Evolutionary conservation across 2,888 invertebrate species (phyloP).

Genomic region (Prosapia bicincta): DNA sequence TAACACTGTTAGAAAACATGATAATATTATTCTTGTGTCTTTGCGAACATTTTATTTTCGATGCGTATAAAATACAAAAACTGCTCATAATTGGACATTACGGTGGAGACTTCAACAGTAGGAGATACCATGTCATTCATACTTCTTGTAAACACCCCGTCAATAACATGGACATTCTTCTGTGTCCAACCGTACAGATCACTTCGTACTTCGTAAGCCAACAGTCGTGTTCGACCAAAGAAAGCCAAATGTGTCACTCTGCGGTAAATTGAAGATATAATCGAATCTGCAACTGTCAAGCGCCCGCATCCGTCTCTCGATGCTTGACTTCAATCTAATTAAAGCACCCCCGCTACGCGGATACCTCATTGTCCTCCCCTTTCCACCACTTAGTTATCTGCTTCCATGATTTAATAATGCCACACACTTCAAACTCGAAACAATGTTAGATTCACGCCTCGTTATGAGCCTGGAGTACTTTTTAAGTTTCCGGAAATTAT

Average conservation of each 20-base stretch:
- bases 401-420: neutral
- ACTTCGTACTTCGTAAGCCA: too few species aligned
- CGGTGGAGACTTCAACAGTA: too few species aligned
- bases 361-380: slow-evolving; percentile 23
- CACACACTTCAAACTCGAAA: neutral
- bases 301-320: slow-evolving; percentile 20
- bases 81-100: too few species aligned
- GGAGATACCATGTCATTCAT: too few species aligned
- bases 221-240: neutral
- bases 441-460: neutral
- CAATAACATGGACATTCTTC: too few species aligned
- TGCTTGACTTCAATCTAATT: slow-evolving; percentile 30
- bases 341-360: slow-evolving; percentile 11
- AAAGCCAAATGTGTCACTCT: slow-evolving; percentile 23
- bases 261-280: slow-evolving; percentile 26
- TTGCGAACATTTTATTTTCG: too few species aligned
- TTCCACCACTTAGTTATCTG: slow-evolving; percentile 5
- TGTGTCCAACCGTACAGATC: too few species aligned
- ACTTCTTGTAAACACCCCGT: too few species aligned
- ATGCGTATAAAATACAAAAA: too few species aligned
- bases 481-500: neutral
- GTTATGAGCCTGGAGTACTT: neutral
- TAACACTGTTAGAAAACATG: too few species aligned
- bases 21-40: too few species aligned
- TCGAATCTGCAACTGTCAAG: slow-evolving; percentile 26